A percentile compares a stretch with the other conserved stretches of the same genome.
phyloP scores from a whole-genome alignment of 2,797 vertebrate species.

The Hydrophis major region DNA sequence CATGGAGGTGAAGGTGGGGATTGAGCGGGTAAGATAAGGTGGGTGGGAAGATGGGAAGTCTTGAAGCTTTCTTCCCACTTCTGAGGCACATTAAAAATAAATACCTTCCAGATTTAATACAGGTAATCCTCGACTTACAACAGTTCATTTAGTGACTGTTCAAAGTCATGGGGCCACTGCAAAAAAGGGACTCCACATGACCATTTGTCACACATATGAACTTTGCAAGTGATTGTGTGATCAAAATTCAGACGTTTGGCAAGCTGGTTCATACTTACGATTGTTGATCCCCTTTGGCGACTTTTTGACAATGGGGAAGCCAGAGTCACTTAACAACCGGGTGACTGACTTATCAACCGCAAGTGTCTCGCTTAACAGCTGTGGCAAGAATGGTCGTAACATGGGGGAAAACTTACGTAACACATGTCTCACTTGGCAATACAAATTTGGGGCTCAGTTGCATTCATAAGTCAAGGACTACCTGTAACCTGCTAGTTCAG shows the following conservation, averaged over 20 bases:
- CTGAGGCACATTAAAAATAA: neutral
- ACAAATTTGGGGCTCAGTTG: neutral
- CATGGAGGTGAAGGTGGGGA: neutral
- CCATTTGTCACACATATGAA: too few relatives aligned
- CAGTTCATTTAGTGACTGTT: too few relatives aligned
- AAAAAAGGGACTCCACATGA: too few relatives aligned
- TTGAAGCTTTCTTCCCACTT: neutral
- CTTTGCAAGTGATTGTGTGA: too few relatives aligned
- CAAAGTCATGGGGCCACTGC: too few relatives aligned
- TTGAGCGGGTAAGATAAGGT: neutral
- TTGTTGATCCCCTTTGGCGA: neutral
- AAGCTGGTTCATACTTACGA: too few relatives aligned
- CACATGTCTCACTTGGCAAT: neutral
- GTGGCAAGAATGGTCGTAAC: neutral
- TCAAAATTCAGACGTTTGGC: too few relatives aligned
- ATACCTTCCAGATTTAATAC: neutral
- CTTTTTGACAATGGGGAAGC: neutral
- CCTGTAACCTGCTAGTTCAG: neutral
- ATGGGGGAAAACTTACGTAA: neutral
- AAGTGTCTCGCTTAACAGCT: too few relatives aligned
- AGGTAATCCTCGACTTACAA: too few relatives aligned
- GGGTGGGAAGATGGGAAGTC: neutral
- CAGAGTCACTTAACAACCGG: too few relatives aligned
- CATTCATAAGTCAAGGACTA: too few relatives aligned
- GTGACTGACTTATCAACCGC: too few relatives aligned